phyloP scores from a whole-genome alignment of 1,140 invertebrate genomes.

The Caenorhabditis latens region DNA sequence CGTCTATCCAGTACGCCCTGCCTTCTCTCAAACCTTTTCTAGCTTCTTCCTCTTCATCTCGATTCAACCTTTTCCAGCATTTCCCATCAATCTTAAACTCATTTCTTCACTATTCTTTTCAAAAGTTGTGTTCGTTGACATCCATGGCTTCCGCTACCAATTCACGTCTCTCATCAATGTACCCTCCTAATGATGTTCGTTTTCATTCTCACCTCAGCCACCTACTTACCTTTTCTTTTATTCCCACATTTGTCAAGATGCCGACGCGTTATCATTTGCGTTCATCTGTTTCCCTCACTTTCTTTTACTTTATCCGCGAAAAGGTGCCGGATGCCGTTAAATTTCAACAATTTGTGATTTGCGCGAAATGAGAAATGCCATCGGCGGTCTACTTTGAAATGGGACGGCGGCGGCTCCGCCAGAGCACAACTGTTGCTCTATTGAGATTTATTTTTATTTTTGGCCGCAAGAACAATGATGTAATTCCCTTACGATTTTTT shows the following conservation, averaged over 20 bases:
- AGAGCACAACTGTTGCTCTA: not conserved
- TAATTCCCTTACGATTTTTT: not conserved
- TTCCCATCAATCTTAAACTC: conserved; percentile 40
- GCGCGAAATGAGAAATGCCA: conserved; percentile 3
- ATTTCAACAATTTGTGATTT: conserved; percentile 16
- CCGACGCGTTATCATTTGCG: conserved; percentile 39
- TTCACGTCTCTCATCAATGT: not conserved
- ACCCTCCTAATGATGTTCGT: conserved; percentile 44
- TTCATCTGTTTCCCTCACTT: conserved; percentile 14
- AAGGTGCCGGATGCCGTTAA: not conserved
- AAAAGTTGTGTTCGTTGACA: conserved; percentile 16
- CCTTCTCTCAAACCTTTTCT: not conserved
- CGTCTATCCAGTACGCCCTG: not conserved
- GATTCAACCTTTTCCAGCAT: conserved; percentile 16
- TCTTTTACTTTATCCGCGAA: conserved; percentile 43
- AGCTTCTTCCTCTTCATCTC: not conserved
- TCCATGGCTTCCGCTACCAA: not conserved
- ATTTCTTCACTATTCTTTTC: not conserved
- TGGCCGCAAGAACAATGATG: no score
- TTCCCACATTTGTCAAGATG: conserved; percentile 53
- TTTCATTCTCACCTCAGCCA: conserved; percentile 1
- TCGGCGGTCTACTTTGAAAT: not conserved
- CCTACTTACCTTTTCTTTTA: conserved; percentile 31
- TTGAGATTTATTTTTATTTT: not conserved
- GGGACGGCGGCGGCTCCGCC: not conserved